Evolutionary conservation across 64 coral and sea anemone species (phyloP).

Genomic region (Platygyra sinensis): DNA sequence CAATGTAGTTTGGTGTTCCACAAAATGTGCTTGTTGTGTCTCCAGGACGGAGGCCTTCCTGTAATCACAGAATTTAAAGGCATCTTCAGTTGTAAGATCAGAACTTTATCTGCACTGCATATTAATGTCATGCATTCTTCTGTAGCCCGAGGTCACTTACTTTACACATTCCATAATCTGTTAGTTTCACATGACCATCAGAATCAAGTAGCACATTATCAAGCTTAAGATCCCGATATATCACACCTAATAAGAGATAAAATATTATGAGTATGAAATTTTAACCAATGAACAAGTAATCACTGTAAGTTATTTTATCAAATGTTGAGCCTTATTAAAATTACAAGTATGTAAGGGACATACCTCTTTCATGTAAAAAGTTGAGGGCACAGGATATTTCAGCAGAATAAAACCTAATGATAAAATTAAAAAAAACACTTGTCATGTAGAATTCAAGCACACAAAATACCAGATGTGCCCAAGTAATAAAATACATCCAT

Average conservation of each 20-base stretch:
- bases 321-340: neutral
- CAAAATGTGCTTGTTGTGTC: constrained; percentile 98
- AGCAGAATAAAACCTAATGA: constrained; percentile 96
- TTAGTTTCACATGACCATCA: constrained; percentile 97
- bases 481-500: too few species aligned
- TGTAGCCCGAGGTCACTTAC: constrained; percentile 16
- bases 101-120: too few species aligned
- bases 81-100: neutral
- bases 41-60: constrained; percentile 96
- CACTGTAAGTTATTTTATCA: neutral
- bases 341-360: neutral
- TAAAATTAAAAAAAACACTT: neutral
- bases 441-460: too few species aligned
- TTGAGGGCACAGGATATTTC: constrained; percentile 98
- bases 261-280: neutral
- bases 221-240: constrained; percentile 97
- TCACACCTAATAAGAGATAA: constrained; percentile 68
- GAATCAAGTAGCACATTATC: constrained; percentile 94
- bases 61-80: neutral
- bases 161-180: constrained; percentile 99
- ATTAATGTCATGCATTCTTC: neutral
- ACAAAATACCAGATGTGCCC: too few species aligned
- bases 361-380: constrained; percentile 96
- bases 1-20: constrained; percentile 99
- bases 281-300: too few species aligned